Evolutionary conservation across 2,113 vertebrate genomes (phyloP), one percentile per base, ranked within the genome.

Genomic region (Myotis yumanensis): DNA sequence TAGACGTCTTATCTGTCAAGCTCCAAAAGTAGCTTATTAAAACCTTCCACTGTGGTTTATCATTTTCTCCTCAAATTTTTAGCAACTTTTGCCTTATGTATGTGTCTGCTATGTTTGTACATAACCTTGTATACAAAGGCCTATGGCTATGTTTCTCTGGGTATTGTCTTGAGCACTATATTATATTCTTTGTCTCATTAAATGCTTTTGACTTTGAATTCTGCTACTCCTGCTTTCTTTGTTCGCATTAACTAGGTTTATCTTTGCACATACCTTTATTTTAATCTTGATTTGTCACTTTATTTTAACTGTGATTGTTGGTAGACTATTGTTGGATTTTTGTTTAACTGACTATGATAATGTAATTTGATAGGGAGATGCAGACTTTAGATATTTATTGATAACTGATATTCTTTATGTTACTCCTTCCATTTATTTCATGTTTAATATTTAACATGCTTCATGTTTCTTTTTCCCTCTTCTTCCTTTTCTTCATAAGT

Each of bases 11-110:
- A 72, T 81, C n/a, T 93, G 43, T 75, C 28, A 94, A 64, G 59
- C 83, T 54, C 22, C 48, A 52, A 86, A 93, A 95, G 11, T 59
- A 59, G 12, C 71, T 94, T 94, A 91, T 93, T 91, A 95, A 91
- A 95, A 71, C 35, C 54, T 62, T 48, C 87, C n/a, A 66, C 64
- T 81, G 16, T 94, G 37, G 52, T 94, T 72, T 94, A 72, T 5
- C 37, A 93, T 71, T 73, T 97, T 87, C 54, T 69, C 30, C 28
- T 86, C 90, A 93, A 86, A 64, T 14, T 80, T 68, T 83, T 80
- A 71, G 35, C 35, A 48, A 57, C 32, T 90, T 71, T 76, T 72
- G 18, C 68, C 37, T 51, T 75, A 52, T 22, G 6, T 81, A 3
- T 87, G 66, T 43, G 25, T 76, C 5, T 57, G 12, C 43, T 66